A percentile compares a stretch with the other conserved stretches of the same genome.
phyloP scores from a whole-genome alignment of 2,113 vertebrate genomes.

The Apodemus speciosus region DNA sequence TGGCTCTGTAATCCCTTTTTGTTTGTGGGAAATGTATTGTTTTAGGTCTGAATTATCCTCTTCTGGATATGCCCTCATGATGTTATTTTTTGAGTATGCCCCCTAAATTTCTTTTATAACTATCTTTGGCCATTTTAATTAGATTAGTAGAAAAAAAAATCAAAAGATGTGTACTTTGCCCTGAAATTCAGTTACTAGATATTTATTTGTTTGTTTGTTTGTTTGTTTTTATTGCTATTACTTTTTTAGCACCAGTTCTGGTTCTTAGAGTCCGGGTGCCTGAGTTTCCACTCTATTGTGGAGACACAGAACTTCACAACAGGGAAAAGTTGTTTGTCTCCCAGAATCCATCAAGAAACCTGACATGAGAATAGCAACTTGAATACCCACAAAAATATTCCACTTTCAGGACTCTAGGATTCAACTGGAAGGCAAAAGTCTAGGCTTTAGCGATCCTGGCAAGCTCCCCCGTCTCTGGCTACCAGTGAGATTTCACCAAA shows the following conservation, averaged over 20 bases:
- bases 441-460: neutral
- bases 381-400: neutral
- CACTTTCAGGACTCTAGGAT: neutral
- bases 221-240: too few relatives aligned
- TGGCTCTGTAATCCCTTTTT: neutral
- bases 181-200: neutral
- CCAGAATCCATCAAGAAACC: neutral
- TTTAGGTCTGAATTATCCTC: constrained; percentile 15
- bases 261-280: neutral
- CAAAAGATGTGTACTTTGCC: neutral
- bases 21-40: neutral
- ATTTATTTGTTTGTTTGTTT: neutral
- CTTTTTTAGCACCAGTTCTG: neutral
- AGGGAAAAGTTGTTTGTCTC: neutral
- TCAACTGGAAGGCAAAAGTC: neutral
- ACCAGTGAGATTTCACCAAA: neutral
- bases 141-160: neutral
- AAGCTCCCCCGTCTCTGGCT: neutral
- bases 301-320: neutral
- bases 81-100: neutral
- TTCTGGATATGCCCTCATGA: neutral
- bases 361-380: neutral
- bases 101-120: neutral
- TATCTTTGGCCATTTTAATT: neutral
- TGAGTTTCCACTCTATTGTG: neutral